Conservation (phyloP, 2,113 vertebrate species). For the Myotis brandtii region DNA sequence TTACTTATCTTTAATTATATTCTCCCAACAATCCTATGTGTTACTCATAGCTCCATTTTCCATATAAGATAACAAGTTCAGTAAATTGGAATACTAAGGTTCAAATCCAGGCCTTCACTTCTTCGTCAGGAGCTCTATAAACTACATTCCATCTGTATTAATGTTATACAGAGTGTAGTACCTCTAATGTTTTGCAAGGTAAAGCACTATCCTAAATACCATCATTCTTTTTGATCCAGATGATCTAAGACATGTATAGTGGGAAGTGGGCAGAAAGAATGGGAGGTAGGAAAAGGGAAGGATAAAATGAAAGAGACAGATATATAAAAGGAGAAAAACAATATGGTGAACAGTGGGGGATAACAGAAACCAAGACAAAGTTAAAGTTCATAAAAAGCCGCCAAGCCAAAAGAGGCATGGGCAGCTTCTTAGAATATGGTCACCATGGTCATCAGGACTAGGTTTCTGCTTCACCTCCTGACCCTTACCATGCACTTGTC, state of each 20-base stretch:
- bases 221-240: not conserved
- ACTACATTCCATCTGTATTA: not conserved
- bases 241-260: not conserved
- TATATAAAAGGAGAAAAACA: not conserved
- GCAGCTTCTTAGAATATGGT: not conserved
- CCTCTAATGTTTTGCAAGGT: not conserved
- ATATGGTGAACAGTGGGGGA: not conserved
- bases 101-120: not conserved
- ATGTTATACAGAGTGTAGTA: not conserved
- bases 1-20: not conserved
- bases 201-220: not conserved
- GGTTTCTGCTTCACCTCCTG: not conserved
- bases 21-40: not conserved
- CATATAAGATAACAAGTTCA: not conserved
- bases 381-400: not conserved
- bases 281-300: not conserved
- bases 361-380: not conserved
- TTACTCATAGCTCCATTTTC: not conserved
- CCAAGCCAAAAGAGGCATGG: not conserved
- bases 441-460: not conserved
- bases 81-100: not conserved
- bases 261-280: not conserved
- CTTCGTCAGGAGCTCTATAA: not conserved
- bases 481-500: conserved; percentile 96
- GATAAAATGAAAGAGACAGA: not conserved